Conservation (phyloP, 2,113 vertebrate species). For the Parotia lawesii region DNA sequence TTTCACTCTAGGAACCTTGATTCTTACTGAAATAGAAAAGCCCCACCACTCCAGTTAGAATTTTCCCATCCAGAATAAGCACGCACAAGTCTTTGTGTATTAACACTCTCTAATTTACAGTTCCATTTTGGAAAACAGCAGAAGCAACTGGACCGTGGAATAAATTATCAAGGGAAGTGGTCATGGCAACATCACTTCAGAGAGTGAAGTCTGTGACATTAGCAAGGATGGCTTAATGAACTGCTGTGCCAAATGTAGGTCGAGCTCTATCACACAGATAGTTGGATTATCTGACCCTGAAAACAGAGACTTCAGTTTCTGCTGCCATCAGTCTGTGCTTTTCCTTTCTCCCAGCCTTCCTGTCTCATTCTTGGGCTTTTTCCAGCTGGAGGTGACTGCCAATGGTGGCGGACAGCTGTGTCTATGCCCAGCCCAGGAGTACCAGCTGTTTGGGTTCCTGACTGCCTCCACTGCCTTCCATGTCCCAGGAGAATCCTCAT, state of each 20-base stretch:
- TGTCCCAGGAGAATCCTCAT: background rate
- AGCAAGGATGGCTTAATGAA: conserved; percentile 37
- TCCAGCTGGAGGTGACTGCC: background rate
- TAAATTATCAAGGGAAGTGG: conserved; percentile 64
- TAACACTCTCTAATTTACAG: background rate
- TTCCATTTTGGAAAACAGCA: background rate
- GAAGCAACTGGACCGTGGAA: conserved; percentile 33
- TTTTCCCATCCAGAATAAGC: background rate
- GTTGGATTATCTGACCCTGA: background rate
- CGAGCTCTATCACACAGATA: background rate
- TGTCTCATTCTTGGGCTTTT: background rate
- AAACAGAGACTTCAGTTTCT: background rate
- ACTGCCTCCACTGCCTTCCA: background rate
- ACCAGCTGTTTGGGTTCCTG: fast-evolving
- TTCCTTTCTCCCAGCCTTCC: background rate
- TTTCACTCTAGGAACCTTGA: background rate
- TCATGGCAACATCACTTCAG: conserved; percentile 57
- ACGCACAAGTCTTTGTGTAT: background rate
- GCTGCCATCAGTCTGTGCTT: background rate
- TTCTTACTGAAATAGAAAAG: background rate
- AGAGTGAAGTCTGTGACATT: conserved; percentile 39
- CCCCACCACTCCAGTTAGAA: background rate
- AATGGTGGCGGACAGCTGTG: background rate
- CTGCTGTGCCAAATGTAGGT: conserved; percentile 35
- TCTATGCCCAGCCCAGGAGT: background rate